A percentile compares a stretch with the other conserved stretches of the same genome.
phyloP scores from a whole-genome alignment of 2,888 invertebrate species.

The Abrostola triplasia region DNA sequence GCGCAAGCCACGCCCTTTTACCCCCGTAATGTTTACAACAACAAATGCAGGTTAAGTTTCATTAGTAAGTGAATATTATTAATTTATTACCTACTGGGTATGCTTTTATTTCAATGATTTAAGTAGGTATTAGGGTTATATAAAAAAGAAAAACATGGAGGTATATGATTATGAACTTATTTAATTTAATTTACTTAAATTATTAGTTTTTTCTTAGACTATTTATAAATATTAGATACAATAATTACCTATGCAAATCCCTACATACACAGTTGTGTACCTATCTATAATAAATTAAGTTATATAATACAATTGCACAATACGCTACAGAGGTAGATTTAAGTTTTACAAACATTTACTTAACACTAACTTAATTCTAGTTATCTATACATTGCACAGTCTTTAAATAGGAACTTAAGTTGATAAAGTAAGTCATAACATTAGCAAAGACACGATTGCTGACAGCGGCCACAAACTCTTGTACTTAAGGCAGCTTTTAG shows the following conservation, averaged over 20 bases:
- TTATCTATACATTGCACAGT: slow-evolving; percentile 42
- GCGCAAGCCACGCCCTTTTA: slow-evolving; percentile 67
- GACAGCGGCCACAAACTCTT: slow-evolving; percentile 62
- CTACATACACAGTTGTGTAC: slow-evolving; percentile 8
- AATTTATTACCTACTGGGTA: too few species aligned
- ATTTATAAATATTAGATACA: background rate
- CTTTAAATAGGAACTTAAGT: slow-evolving; percentile 26
- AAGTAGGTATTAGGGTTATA: background rate
- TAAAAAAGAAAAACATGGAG: background rate
- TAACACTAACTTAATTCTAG: slow-evolving; percentile 17
- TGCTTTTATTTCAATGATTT: background rate
- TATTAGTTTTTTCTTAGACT: slow-evolving; percentile 1
- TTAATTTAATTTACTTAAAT: slow-evolving; percentile 11
- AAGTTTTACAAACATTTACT: slow-evolving; percentile 42
- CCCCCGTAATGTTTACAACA: background rate
- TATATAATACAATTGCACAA: slow-evolving; percentile 59
- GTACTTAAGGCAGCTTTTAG: slow-evolving; percentile 65
- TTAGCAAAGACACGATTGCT: slow-evolving; percentile 52
- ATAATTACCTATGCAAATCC: slow-evolving; percentile 1
- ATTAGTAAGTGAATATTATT: too few species aligned
- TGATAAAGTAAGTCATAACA: slow-evolving; percentile 4
- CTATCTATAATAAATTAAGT: background rate
- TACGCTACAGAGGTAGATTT: slow-evolving; percentile 41
- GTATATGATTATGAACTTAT: background rate
- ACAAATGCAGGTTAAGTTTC: too few species aligned